Conservation (phyloP, 2,888 invertebrate genomes). For the Nomada hirtipes region DNA sequence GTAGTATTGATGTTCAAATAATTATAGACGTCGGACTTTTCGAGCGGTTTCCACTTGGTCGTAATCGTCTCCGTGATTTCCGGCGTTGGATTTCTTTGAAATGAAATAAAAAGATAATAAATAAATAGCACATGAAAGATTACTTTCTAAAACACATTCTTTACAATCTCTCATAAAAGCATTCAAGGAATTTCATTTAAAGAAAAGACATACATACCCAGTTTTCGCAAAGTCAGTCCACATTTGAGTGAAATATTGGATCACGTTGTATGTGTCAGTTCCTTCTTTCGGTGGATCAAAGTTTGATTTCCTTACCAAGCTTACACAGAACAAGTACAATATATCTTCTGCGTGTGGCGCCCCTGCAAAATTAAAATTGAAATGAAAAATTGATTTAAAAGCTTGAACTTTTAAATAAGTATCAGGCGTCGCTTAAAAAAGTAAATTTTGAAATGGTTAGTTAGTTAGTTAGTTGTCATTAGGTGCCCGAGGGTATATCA, state of each 20-base stretch:
- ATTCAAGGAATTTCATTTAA: too few relatives aligned
- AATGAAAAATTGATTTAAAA: background rate
- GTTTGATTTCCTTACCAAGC: constrained; percentile 39
- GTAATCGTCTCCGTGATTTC: constrained; percentile 65
- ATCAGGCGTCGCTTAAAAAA: background rate
- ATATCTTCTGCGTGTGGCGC: constrained; percentile 76
- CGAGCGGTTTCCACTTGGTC: constrained; percentile 75
- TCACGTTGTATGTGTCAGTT: constrained; percentile 64
- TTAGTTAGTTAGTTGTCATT: background rate
- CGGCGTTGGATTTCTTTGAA: constrained; percentile 78
- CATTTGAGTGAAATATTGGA: constrained; percentile 76
- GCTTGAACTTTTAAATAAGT: background rate
- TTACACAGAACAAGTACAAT: constrained; percentile 72
- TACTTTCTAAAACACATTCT: background rate
- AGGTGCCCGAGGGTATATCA: background rate
- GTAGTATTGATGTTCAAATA: constrained; percentile 74
- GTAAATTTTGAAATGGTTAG: background rate
- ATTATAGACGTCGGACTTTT: constrained; percentile 54
- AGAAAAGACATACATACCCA: constrained; percentile 75
- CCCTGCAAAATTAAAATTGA: constrained; percentile 55
- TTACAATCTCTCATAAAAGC: background rate
- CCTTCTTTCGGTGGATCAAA: constrained; percentile 47
- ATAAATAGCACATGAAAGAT: background rate
- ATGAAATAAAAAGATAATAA: background rate
- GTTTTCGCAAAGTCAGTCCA: constrained; percentile 82